Percentiles rank a stretch among this genome's conserved stretches.
phyloP scores from a whole-genome alignment of 2,888 invertebrate species.

The Sclerodermus sp. region DNA sequence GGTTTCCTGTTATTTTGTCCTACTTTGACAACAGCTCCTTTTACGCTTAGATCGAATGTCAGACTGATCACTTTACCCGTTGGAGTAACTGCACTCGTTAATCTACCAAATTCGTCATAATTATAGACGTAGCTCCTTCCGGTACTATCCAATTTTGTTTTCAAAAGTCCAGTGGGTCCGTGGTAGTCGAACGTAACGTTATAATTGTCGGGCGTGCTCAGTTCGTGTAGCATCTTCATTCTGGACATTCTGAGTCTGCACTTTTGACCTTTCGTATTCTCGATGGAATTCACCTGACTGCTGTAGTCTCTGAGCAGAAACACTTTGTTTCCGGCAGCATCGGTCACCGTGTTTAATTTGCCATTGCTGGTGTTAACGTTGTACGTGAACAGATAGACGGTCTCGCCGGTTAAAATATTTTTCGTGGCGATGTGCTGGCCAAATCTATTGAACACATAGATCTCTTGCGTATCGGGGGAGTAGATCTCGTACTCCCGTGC shows the following conservation, averaged over 20 bases:
- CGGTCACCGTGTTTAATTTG: conserved; percentile 89
- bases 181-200: conserved; percentile 94
- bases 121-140: conserved; percentile 91
- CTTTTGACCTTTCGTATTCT: conserved; percentile 91
- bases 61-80: conserved; percentile 91
- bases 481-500: conserved; percentile 90
- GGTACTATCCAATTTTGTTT: conserved; percentile 85
- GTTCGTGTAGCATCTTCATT: conserved; percentile 87
- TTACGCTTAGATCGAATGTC: conserved; percentile 85
- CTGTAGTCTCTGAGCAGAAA: conserved; percentile 82
- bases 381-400: conserved; percentile 91
- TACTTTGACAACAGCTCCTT: conserved; percentile 86
- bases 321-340: conserved; percentile 88
- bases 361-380: conserved; percentile 96
- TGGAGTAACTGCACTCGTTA: conserved; percentile 89
- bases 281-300: conserved; percentile 89
- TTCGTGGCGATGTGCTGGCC: conserved; percentile 94
- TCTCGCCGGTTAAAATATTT: conserved; percentile 93
- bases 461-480: conserved; percentile 93
- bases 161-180: conserved; percentile 84
- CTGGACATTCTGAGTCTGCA: conserved; percentile 88
- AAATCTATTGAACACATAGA: conserved; percentile 89
- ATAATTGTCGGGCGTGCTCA: conserved; percentile 90
- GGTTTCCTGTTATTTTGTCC: conserved; percentile 82
- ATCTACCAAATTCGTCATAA: conserved; percentile 91